phyloP scores from a whole-genome alignment of 2,797 vertebrate genomes.

The Saguinus oedipus region DNA sequence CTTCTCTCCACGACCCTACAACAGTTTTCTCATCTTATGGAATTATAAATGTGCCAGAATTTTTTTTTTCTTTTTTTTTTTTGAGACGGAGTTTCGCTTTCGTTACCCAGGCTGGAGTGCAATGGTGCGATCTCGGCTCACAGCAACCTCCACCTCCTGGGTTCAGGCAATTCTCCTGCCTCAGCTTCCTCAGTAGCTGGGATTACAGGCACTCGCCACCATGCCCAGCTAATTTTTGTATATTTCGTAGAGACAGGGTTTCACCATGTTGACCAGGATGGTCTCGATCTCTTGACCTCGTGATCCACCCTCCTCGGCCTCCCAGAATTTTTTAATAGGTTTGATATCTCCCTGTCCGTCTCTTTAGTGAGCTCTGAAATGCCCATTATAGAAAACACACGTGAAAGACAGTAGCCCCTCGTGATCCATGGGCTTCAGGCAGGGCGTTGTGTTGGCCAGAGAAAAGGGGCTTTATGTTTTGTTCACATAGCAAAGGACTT shows the following conservation, averaged over 20 bases:
- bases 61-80: slow-evolving; percentile 43
- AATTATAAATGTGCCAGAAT: neutral
- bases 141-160: no score
- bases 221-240: no score
- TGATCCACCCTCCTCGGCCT: no score
- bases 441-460: neutral
- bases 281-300: no score
- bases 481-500: neutral
- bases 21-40: neutral
- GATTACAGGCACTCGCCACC: no score
- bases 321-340: neutral
- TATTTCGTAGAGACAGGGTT: no score
- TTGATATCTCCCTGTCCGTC: neutral
- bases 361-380: neutral
- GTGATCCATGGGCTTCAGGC: neutral
- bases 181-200: no score
- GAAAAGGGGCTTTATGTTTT: neutral
- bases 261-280: no score
- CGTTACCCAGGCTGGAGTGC: no score
- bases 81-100: no score
- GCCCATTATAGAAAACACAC: neutral
- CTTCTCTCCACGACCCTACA: neutral
- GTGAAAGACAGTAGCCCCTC: neutral
- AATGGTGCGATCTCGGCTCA: no score
- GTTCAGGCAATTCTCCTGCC: no score